Percentiles rank a stretch among this genome's conserved stretches.
Conservation (phyloP, 2,888 invertebrate genomes). For the Sclerodermus sp. region DNA sequence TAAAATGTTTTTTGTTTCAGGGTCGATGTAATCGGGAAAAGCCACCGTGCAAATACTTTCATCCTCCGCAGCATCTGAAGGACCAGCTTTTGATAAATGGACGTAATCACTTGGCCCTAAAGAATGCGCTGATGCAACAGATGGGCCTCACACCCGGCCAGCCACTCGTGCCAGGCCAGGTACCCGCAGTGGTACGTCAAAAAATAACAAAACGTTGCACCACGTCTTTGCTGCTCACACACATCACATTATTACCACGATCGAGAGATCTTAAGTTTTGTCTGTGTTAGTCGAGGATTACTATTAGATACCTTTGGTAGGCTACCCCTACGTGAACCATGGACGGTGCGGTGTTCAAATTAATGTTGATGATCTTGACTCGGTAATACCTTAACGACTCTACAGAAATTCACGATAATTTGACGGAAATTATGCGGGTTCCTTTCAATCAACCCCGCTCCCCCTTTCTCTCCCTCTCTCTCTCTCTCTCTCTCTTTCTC, state of each 20-base stretch:
- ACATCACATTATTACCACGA: slow-evolving; percentile 33
- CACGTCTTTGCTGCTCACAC: slow-evolving; percentile 34
- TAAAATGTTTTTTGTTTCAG: slow-evolving; percentile 59
- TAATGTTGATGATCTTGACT: background rate
- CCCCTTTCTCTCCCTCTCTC: slow-evolving; percentile 1
- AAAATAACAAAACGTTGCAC: slow-evolving; percentile 32
- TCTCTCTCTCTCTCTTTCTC: slow-evolving; percentile 7
- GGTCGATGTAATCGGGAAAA: slow-evolving; percentile 99
- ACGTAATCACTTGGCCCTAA: slow-evolving; percentile 97
- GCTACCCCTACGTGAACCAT: slow-evolving; percentile 25
- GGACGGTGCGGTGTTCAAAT: slow-evolving; percentile 10
- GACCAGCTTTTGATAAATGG: slow-evolving; percentile 99
- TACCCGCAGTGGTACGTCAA: slow-evolving; percentile 85
- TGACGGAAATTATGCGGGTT: too few species aligned
- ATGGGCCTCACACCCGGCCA: slow-evolving; percentile 93
- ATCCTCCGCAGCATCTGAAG: slow-evolving; percentile 99
- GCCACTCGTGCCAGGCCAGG: slow-evolving; percentile 88
- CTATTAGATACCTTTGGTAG: slow-evolving; percentile 28
- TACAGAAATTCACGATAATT: too few species aligned
- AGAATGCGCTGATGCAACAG: slow-evolving; percentile 97
- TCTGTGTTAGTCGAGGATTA: slow-evolving; percentile 36
- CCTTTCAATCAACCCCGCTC: too few species aligned
- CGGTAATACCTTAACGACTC: too few species aligned
- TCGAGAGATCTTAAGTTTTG: slow-evolving; percentile 31
- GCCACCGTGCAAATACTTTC: slow-evolving; percentile 99